Conservation (phyloP, 1,140 invertebrate genomes). For the Archivesica marissinica region DNA sequence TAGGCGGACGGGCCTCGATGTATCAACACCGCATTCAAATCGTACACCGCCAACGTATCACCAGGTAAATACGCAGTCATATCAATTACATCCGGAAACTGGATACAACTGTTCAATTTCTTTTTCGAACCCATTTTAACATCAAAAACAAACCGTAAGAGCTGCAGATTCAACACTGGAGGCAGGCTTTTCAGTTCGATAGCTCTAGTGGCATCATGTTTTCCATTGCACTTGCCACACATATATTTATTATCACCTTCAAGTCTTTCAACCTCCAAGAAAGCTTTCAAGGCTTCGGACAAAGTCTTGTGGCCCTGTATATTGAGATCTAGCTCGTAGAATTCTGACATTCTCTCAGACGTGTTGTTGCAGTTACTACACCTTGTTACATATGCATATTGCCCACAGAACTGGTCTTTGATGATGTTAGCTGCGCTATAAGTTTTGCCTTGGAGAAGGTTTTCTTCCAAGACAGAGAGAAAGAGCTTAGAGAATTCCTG, state of each 20-base stretch:
- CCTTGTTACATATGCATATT: conserved; percentile 88
- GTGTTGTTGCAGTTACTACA: conserved; percentile 87
- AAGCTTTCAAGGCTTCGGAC: conserved; percentile 87
- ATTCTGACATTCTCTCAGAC: conserved; percentile 86
- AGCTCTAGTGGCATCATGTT: conserved; percentile 87
- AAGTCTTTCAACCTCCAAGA: conserved; percentile 87
- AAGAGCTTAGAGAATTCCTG: conserved; percentile 90
- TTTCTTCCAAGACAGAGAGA: conserved; percentile 86
- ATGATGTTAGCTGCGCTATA: conserved; percentile 85
- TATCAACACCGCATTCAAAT: conserved; percentile 88
- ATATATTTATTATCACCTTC: conserved; percentile 89
- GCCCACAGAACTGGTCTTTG: conserved; percentile 87
- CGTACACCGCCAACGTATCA: conserved; percentile 84
- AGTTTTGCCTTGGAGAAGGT: conserved; percentile 64
- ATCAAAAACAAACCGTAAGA: conserved; percentile 89
- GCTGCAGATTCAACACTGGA: conserved; percentile 89
- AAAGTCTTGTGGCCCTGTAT: conserved; percentile 86
- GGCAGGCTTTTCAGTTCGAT: conserved; percentile 87
- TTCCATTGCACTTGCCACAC: conserved; percentile 87
- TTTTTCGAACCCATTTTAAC: conserved; percentile 88
- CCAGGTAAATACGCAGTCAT: conserved; percentile 83
- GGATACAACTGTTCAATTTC: conserved; percentile 88
- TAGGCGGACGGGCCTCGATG: conserved; percentile 88
- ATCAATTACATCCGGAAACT: conserved; percentile 89
- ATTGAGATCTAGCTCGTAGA: conserved; percentile 89